Evolutionary conservation across 2,797 vertebrate species (phyloP), one percentile per base, ranked within the genome.

Genomic region (Phylloscopus collybita): DNA sequence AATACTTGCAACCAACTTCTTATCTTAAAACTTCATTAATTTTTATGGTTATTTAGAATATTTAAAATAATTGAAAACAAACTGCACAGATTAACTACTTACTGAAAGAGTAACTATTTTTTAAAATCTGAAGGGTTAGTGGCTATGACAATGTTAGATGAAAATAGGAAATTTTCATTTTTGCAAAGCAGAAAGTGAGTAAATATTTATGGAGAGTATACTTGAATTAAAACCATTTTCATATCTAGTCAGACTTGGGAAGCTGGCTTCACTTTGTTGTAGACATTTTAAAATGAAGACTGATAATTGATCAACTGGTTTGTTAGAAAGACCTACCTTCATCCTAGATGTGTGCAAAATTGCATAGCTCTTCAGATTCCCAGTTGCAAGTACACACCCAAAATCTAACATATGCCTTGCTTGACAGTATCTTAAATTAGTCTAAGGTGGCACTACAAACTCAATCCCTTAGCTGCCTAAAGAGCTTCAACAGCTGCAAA

Each of bases 1-100:
- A 88, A 93, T 75, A 44, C 5, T 65, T 60, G 36, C 8, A 67
- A 54, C 8, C 12, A 54, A 26, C 59, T 85, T 78, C 57, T 60
- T 47, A 59, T 30, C 22, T 69, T 62, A 16, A 66, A 89, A 66
- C 8, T 61, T 90, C 38, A 85, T 22, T 27, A 40, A 42, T 59
- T 80, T 87, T 66, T 53, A 66, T 60, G 36, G 34, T 50, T 38
- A 62, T 81, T 62, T 86, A 42, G 18, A 88, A 76, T 80, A 91
- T 44, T 80, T 44, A 12, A 86, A 85, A 62, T 79, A 21, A 12
- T 91, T 91, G 44, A 61, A 71, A 89, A 65, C 4, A 88, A 71
- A 51, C 6, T 16, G 10, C 32, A 75, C 9, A 40, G 6, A 47
- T 47, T 60, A 45, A 40, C 61, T 74, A 44, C 2, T 73, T 70